These are phyloP conservation scores for Dascyllus trimaculatus DNA, from an alignment of 2,113 vertebrate species.

Conservation along the genomic window DNA sequence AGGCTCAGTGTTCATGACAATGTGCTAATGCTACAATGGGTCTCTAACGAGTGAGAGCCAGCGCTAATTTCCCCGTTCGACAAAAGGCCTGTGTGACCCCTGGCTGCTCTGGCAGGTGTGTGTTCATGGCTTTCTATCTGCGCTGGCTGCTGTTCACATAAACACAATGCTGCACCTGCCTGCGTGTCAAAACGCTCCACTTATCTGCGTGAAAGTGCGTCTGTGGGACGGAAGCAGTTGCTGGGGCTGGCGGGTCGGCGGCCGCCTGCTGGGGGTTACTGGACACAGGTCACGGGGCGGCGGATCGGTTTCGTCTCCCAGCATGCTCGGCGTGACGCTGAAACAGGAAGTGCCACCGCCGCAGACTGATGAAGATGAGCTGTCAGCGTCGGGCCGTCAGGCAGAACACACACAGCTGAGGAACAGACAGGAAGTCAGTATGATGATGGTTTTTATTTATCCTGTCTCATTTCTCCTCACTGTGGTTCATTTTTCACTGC, in stretches of 20 bases:
- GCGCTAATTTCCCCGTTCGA: conserved; percentile 78
- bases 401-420: background rate
- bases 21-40: conserved; percentile 82
- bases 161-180: background rate
- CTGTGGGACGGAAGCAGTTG: background rate
- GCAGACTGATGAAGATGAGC: conserved; percentile 36
- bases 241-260: conserved; percentile 9
- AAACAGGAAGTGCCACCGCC: conserved; percentile 24
- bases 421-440: too few relatives aligned
- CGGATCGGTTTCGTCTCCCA: conserved; percentile 56
- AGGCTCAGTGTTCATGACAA: conserved; percentile 66
- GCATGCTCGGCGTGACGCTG: conserved; percentile 29
- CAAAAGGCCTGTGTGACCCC: conserved; percentile 74
- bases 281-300: conserved; percentile 17
- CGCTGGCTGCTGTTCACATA: too few relatives aligned
- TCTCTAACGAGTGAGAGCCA: conserved; percentile 70
- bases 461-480: too few relatives aligned
- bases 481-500: too few relatives aligned
- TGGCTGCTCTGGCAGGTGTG: conserved; percentile 27
- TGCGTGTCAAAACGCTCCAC: background rate
- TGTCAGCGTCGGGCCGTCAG: conserved; percentile 40
- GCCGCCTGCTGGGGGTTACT: conserved; percentile 52
- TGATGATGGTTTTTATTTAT: too few relatives aligned
- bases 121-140: conserved; percentile 44
- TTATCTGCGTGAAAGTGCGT: too few relatives aligned